A percentile compares a stretch with the other conserved stretches of the same genome.
These are phyloP conservation scores for Arctia plantaginis DNA, from an alignment of 2,888 invertebrate species.

Conservation along the genomic window DNA sequence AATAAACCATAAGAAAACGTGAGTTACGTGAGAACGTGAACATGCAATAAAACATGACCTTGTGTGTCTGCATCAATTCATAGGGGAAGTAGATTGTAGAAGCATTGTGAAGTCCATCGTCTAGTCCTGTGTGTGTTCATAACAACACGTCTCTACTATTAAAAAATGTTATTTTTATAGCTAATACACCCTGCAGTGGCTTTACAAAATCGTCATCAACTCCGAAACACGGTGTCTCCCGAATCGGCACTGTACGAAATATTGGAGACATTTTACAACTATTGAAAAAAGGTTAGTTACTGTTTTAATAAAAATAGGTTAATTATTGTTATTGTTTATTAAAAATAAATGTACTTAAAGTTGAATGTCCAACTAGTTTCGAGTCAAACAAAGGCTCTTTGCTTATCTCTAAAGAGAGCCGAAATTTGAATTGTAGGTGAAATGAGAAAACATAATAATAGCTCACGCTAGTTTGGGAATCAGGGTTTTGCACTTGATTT, in stretches of 20 bases:
- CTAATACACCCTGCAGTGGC: not conserved
- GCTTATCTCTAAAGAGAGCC: too few relatives aligned
- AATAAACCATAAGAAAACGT: not conserved
- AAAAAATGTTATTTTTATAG: not conserved
- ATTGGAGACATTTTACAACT: conserved; percentile 51
- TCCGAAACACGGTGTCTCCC: not conserved
- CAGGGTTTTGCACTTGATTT: too few relatives aligned
- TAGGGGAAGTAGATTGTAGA: not conserved
- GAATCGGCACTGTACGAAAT: conserved; percentile 18
- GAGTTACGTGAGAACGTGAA: not conserved
- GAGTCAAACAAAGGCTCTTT: too few relatives aligned
- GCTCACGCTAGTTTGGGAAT: too few relatives aligned
- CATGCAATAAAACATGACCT: not conserved
- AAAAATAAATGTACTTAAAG: not conserved
- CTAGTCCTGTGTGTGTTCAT: not conserved
- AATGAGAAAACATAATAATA: too few relatives aligned
- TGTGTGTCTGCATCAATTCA: not conserved
- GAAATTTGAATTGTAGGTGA: too few relatives aligned
- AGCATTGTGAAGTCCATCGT: not conserved
- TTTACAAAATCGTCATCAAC: not conserved
- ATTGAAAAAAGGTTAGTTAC: conserved; percentile 52
- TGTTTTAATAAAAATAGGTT: conserved; percentile 25
- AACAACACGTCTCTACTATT: not conserved
- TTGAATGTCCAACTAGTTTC: too few relatives aligned
- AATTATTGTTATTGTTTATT: not conserved